These are phyloP conservation scores for Streptopelia turtur DNA, from an alignment of 2,797 vertebrate genomes.

Conservation along the genomic window DNA sequence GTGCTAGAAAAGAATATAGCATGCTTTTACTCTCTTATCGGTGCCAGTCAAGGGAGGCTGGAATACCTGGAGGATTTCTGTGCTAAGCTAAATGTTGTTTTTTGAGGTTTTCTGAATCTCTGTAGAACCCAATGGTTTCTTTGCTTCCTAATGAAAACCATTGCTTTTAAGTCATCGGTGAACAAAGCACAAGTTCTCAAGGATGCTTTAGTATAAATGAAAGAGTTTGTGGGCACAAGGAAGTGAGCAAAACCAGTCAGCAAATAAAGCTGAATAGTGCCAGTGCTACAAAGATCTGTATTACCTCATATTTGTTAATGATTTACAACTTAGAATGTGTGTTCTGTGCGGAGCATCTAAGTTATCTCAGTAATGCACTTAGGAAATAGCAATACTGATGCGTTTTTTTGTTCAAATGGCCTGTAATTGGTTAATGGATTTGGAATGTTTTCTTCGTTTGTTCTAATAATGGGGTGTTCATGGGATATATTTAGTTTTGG, in stretches of 20 bases:
- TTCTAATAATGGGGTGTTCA: background rate
- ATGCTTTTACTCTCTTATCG: background rate
- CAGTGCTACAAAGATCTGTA: background rate
- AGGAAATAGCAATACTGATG: background rate
- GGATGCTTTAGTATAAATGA: background rate
- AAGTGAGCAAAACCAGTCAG: background rate
- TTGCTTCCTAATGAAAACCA: background rate
- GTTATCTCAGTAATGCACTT: background rate
- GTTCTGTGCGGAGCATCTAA: background rate
- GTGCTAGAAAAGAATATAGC: background rate
- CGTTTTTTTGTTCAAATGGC: background rate
- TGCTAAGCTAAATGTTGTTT: background rate
- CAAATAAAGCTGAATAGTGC: background rate
- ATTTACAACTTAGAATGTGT: rapidly evolving
- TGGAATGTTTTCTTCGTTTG: background rate
- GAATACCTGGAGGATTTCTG: background rate
- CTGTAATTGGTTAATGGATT: background rate
- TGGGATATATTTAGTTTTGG: background rate
- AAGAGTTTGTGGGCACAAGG: background rate
- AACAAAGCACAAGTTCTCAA: background rate
- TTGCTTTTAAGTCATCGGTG: background rate
- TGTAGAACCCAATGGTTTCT: background rate
- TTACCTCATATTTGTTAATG: background rate
- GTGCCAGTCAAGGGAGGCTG: background rate
- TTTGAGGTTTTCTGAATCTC: background rate